Base-by-base conservation (phyloP, 2,888 invertebrate species). In the Drosophila nigricruria region DNA sequence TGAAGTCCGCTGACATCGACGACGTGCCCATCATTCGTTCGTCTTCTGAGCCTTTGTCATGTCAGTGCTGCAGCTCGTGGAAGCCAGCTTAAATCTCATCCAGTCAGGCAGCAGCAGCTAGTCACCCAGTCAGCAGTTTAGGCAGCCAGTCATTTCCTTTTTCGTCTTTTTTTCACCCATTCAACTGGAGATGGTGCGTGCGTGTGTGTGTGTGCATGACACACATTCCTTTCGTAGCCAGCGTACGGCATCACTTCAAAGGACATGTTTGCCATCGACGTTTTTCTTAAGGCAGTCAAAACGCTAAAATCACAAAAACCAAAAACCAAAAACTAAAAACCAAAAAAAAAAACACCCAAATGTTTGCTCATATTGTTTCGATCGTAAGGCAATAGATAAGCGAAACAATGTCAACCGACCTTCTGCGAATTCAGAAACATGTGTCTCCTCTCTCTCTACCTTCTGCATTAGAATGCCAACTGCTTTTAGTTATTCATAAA, bases 41-140 rank as follows among this genome's bases (percentile, higher is more conserved):
- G 83, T 82, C 81, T 82, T 70, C 65, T 73, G 69, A 69, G 70
- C 84, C 78, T 88, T 89, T 89, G 90, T 89, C 88, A 82, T 80
- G 88, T 89, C 83, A 85, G 52, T 73, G 74, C 68, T 62, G 36
- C 63, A 58, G 49, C 58, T 64, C 60, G 63, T 63, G 67, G 59
- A 70, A 79, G 70, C 57, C 84, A 78, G 80, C 82, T 79, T 89
- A 86, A 85, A 82, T 73, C 83, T 77, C 77, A 68, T 66, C 75
- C 62, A 72, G 62, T 20, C 71, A 59, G 52, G 59, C 71, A 64
- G 59, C 36, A 49, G 59, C 71, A 64, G 59, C 36, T 58, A 65
- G 54, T 50, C 59, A 54, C 50, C 50, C 34, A 81, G 73, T 38
- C 53, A 47, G 60, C 62, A 61, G 67, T 68, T 79, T 79, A 72